Base-by-base conservation (phyloP, 2,888 invertebrate species). In the Drosophila limbata region DNA sequence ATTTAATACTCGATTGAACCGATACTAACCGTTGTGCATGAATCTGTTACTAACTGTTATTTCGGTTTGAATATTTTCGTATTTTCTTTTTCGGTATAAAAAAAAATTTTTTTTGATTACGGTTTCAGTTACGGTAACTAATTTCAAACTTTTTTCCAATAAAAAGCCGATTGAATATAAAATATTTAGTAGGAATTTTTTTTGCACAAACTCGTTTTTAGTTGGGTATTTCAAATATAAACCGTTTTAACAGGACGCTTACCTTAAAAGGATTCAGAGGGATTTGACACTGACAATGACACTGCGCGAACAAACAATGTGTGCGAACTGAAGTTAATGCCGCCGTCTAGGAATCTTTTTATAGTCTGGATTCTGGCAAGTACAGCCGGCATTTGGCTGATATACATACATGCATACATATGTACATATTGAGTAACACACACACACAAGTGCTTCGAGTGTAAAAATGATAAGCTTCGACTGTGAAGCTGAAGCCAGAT, bases 391-490 rank as follows among this genome's bases (percentile, higher is more conserved):
- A 59, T 64, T 51, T 69, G 57, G 21, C 57, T 60, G 47, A 40
- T 59, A 61, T 42, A 57, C 48, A 60, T 25, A 68, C 45, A 67
- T 8, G 64, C 19, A 61, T 44, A 50, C 8, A 50, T 39, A 57
- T 39, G 62, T 25, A 42, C 17, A 52, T n/a, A 37, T 47, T 55
- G 44, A 62, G 25, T 37, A 37, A 37, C 35, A 37, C 35, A 37
- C 13, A 11, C 28, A 42, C n/a, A 4, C 11, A 11, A 45, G 9
- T 21, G 68, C 33, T 42, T 31, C 44, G 37, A 50, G 44, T 25
- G 33, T 51, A 44, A 28, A 37, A 53, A 37, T 81, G 82, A 83
- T 85, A 83, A 80, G 80, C 45, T 65, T 37, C 44, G 39, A 68
- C 55, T 60, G 47, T 60, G 53, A 33, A 61, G 25, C 67, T 52